A percentile compares a stretch with the other conserved stretches of the same genome.
phyloP scores from a whole-genome alignment of 2,113 vertebrate species.

The Rhynchomys soricoides region DNA sequence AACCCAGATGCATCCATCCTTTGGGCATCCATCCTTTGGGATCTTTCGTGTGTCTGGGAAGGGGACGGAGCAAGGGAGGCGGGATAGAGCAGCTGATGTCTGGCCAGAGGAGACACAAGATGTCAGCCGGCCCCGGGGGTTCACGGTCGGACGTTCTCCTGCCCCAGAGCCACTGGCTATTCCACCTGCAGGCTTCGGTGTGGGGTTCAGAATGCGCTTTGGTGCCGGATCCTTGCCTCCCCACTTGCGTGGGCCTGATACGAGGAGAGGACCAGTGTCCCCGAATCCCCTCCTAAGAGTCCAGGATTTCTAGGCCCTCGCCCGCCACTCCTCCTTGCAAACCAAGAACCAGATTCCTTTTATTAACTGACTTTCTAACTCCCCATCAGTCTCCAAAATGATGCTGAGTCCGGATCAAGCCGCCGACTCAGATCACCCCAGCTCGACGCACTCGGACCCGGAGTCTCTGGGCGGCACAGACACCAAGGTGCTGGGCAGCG shows the following conservation, averaged over 20 bases:
- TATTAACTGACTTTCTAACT: slow-evolving; percentile 47
- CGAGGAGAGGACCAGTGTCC: neutral
- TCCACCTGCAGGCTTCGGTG: neutral
- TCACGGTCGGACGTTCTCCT: neutral
- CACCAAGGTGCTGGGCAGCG: slow-evolving; percentile 85
- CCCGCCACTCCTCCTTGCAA: neutral
- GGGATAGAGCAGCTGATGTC: neutral
- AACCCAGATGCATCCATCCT: neutral
- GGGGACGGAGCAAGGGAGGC: neutral
- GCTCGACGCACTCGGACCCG: slow-evolving; percentile 89
- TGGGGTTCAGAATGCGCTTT: neutral
- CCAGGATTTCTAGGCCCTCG: neutral
- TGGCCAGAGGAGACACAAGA: neutral
- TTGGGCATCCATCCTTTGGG: neutral
- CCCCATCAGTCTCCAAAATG: slow-evolving; percentile 88
- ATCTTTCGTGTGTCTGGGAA: neutral
- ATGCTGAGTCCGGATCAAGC: slow-evolving; percentile 94
- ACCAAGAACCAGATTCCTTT: neutral
- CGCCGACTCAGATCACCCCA: slow-evolving; percentile 91
- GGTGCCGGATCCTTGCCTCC: neutral
- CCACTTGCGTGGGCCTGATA: neutral
- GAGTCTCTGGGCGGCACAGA: slow-evolving; percentile 91
- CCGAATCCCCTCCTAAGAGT: too few species aligned
- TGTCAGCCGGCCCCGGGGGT: neutral
- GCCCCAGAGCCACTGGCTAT: neutral